Evolutionary conservation across 2,888 invertebrate species (phyloP), one percentile per base, ranked within the genome.

Genomic region (Plebejus argus): DNA sequence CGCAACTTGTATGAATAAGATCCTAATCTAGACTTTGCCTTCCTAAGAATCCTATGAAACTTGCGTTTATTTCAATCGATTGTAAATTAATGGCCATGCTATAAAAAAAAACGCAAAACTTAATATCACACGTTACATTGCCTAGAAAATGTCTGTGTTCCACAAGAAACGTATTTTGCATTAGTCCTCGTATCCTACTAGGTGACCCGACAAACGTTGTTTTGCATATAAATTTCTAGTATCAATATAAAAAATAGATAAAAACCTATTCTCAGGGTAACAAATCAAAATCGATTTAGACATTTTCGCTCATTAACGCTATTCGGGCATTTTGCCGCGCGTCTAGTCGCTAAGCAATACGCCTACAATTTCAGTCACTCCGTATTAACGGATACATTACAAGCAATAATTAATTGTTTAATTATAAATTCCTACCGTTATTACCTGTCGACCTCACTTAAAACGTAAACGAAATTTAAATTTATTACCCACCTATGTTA

Each of bases 361-460:
- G 28, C 28, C 1, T 28, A 66, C 28, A 66, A 23, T 66, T n/a
- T 66, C 12, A 66, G 20, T 5, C 2, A 28, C 23, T 53, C 49
- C 23, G 23, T 74, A 53, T 74, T 74, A 12, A 74, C 49, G 72
- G 72, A 53, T 53, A 74, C 74, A 53, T 74, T 74, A 74, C 23
- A 74, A 23, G 45, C n/a, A n/a, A n/a, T 74, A 74, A 74, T 74
- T 49, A 74, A 74, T 74, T 74, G 49, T 74, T 74, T 28, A 28
- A 49, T 53, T 28, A 74, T 74, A 74, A 74, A 74, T 74, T 74
- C 53, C 74, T 18, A 7, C 74, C 49, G 15, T 74, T 39, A 53
- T 74, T 28, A 53, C 49, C 74, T 18, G 49, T 53, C 74, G 74
- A 53, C 74, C 53, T 49, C 45, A 49, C 53, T 66, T 66, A 23